Base-by-base conservation (phyloP, 2,888 invertebrate species). In the Drosophila cracens region DNA sequence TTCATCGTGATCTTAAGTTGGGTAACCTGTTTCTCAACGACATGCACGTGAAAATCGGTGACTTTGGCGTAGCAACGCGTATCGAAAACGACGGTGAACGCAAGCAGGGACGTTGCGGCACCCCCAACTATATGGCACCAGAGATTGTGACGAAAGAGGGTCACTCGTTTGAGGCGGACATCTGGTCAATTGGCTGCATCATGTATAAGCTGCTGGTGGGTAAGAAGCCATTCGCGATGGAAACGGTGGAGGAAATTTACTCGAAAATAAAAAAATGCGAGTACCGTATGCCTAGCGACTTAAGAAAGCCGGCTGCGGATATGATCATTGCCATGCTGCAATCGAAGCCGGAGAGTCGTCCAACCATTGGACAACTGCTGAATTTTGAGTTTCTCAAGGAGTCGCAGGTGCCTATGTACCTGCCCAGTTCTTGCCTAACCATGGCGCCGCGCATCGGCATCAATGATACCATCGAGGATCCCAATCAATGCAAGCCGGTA, bases 131-230 rank as follows among this genome's bases (percentile, higher is more conserved):
- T 93, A 99, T 99, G 86, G 99, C 99, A 0, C 99, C 99, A 0
- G 99, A 99, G 94, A 98, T 99, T 89, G 94, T 99, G 85, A 97
- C 96, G 54, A 99, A 99, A 93, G 97, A 97, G 92, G 99, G 99
- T 0, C 99, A 99, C 93, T 99, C 99, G 48, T 99, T 96, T 92
- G 99, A 99, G 94, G 99, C 99, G 11, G 99, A 99, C 93, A 96
- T 99, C 77, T 99, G 99, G 99, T 99, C 99, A 36, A 95, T 99
- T 90, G 99, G 99, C n/a, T 99, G 98, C 93, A 99, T 99, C 85
- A 96, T 99, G 98, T 99, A 98, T 93, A 99, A 99, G 0, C 94
- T 99, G 81, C 94, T 99, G 8, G 97, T 99, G 61, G 99, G 99
- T 21, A 97, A 97, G 90, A 99, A 99, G 27, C 99, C 99, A 5